Evolutionary conservation across 2,888 invertebrate genomes (phyloP).

Genomic region (Netelia virgata): DNA sequence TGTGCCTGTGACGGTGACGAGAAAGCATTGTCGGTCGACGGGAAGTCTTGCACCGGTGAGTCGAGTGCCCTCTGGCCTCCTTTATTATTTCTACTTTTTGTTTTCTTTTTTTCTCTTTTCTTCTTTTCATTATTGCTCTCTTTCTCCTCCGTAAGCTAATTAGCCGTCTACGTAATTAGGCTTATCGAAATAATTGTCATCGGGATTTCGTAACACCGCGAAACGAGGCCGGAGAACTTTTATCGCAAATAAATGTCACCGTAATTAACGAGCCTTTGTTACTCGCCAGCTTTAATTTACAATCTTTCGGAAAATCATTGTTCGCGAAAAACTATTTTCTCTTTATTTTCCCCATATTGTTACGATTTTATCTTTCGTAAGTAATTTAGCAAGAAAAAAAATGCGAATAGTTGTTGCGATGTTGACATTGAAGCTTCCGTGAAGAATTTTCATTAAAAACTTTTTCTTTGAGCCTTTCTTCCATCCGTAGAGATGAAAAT

Average conservation of each 20-base stretch:
- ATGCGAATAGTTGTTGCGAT: no score
- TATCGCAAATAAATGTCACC: neutral
- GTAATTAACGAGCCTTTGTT: neutral
- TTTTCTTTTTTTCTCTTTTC: conserved; percentile 1
- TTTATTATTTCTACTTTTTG: neutral
- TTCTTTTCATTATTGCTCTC: conserved; percentile 20
- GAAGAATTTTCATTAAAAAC: neutral
- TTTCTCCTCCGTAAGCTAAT: conserved; percentile 47
- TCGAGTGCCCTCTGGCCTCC: conserved; percentile 17
- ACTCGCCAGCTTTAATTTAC: no score
- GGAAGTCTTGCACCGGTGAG: conserved; percentile 82
- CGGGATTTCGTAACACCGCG: neutral
- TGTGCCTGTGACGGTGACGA: conserved; percentile 86
- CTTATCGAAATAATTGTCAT: conserved; percentile 51
- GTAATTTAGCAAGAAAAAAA: no score
- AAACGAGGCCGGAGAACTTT: neutral
- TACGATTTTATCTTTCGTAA: neutral
- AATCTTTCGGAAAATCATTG: no score
- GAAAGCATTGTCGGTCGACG: conserved; percentile 79
- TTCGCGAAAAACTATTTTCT: neutral
- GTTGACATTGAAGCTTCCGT: neutral
- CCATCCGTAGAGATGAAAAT: neutral
- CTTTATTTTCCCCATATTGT: neutral
- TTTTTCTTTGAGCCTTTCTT: neutral
- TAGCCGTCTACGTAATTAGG: conserved; percentile 47